Evolutionary conservation across 2,797 vertebrate species (phyloP).

Genomic region (Cyprinella venusta): DNA sequence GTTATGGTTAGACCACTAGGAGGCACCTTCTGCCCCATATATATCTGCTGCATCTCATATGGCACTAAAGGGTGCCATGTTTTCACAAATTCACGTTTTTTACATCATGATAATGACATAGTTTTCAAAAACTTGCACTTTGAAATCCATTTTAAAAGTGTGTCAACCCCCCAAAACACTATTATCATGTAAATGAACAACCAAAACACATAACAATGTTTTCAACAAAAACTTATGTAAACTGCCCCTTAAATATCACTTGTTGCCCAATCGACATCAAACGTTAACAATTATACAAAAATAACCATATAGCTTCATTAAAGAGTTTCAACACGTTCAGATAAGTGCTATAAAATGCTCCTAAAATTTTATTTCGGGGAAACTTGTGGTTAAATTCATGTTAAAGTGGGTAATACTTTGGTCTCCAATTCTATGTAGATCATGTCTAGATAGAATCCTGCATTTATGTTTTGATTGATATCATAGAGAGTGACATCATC

Average conservation of each 20-base stretch:
- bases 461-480: not conserved
- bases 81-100: not conserved
- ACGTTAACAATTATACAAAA: not conserved
- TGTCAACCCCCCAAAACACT: not conserved
- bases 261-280: not conserved
- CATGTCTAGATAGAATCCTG: not conserved
- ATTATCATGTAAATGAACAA: not conserved
- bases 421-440: conserved; percentile 18
- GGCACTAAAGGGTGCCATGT: no score
- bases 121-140: not conserved
- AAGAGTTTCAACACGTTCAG: not conserved
- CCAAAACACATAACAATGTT: not conserved
- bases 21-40: no score
- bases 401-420: conserved; percentile 2
- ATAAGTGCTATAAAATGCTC: not conserved
- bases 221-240: not conserved
- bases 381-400: conserved; percentile 5
- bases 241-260: not conserved
- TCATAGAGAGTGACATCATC: not conserved
- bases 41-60: no score
- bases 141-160: no score
- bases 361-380: not conserved
- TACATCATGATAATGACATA: not conserved
- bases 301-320: not conserved
- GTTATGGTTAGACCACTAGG: no score